phyloP scores from a whole-genome alignment of 2,113 vertebrate species.

The Lutjanus erythropterus region DNA sequence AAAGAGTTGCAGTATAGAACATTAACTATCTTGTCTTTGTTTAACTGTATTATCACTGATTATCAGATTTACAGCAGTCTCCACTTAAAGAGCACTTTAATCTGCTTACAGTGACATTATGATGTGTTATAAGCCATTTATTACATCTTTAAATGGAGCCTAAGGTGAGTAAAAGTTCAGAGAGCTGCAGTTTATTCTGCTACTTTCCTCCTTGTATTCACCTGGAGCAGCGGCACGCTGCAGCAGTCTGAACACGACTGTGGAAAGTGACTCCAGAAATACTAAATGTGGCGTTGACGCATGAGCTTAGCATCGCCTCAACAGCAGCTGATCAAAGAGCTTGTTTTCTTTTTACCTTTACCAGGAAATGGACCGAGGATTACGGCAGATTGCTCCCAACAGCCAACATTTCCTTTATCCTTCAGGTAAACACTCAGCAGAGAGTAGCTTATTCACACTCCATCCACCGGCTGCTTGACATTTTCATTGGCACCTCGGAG shows the following conservation, averaged over 20 bases:
- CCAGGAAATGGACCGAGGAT: slow-evolving; percentile 46
- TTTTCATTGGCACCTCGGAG: slow-evolving; percentile 10
- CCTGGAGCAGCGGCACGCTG: background rate
- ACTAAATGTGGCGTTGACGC: slow-evolving; percentile 11
- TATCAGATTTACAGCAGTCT: no score
- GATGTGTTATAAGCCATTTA: no score
- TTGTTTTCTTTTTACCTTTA: slow-evolving; percentile 29
- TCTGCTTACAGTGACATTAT: no score
- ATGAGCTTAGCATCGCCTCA: slow-evolving; percentile 18
- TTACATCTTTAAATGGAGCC: background rate
- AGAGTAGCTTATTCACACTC: slow-evolving; percentile 9
- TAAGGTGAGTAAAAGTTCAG: background rate
- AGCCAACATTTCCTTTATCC: slow-evolving; percentile 44
- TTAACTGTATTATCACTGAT: no score
- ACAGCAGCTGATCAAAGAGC: slow-evolving; percentile 40
- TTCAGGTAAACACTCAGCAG: slow-evolving; percentile 53
- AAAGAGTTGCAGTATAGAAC: no score
- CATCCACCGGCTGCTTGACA: slow-evolving; percentile 32
- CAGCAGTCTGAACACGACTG: slow-evolving; percentile 1
- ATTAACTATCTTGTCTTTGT: no score
- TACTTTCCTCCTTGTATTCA: background rate
- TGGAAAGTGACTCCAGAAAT: slow-evolving; percentile 19
- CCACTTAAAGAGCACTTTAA: no score
- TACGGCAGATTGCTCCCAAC: slow-evolving; percentile 19
- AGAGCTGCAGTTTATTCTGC: background rate